Evolutionary conservation across 1,140 invertebrate species (phyloP), one percentile per base, ranked within the genome.

Genomic region (Dendroctonus valens): DNA sequence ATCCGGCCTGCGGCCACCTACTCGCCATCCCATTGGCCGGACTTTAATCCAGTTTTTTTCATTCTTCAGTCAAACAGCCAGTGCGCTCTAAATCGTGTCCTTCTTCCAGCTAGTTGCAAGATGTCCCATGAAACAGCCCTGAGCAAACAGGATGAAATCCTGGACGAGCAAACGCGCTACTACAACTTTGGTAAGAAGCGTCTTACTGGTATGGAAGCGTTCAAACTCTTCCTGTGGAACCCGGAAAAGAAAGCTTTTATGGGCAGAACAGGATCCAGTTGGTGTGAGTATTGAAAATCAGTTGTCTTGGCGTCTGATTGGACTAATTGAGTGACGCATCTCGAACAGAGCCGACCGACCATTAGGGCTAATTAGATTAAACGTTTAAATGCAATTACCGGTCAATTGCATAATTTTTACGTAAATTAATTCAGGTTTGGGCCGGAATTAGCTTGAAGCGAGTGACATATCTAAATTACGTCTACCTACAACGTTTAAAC

Each of bases 141-240:
- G 39, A 76, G 71, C 61, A 77, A 76, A 58, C 76, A 76, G 58
- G 76, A 76, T 15, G 76, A 78, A 68, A 60, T 77, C 44, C 66
- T 78, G 12, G 62, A 68, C 12, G 65, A 73, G 59, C 75, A 77
- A 65, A 72, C 69, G 72, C 76, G 85, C 70, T 87, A 87, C 74
- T 87, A 71, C 81, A n/a, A 79, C 84, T 68, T 81, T 83, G 59
- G 83, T 84, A 68, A 81, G 82, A 62, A 70, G 65, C 52, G 75
- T 75, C 40, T 73, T 84, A 44, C 81, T 82, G 41, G 81, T 81
- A 58, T 82, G 70, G 81, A 88, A 70, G 83, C 81, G 64, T 77
- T 88, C 44, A 83, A 83, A 71, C 77, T 84, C 68, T 89, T 89
- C 77, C 71, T 91, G 15, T 89, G 85, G 82, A 87, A 91, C 77